Evolutionary conservation across 2,797 vertebrate genomes (phyloP), one percentile per base, ranked within the genome.

Genomic region (Mus caroli): DNA sequence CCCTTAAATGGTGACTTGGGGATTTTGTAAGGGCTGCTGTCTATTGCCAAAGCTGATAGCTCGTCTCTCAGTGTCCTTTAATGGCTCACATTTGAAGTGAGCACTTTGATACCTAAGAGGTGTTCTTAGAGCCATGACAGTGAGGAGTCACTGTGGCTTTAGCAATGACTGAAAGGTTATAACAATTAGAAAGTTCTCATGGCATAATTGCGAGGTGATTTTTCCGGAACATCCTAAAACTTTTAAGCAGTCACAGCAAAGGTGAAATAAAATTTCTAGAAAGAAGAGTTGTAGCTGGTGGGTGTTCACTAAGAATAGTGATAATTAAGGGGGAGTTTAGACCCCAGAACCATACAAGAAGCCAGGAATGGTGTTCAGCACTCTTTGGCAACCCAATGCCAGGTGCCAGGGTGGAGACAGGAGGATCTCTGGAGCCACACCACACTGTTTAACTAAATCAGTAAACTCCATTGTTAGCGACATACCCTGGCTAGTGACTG

Each of bases 101-200:
- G 58, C 84, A 43, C 11, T 95, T 94, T 94, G 69, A 85, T 64
- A 91, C 43, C 94, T 94, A 79, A 84, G 87, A 64, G 13, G 87
- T 64, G 8, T 34, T 95, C 40, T 77, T 64, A 15, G 77, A 96
- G 78, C 31, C 91, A 64, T 54, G 58, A 43, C 37, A 73, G 50
- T 43, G 2, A 78, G 88, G 87, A 93, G 46, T 95, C 73, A 67
- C 24, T 31, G n/a, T 80, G 87, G 60, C 82, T 95, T 95, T 67
- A 95, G 89, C 73, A 69, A 60, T 88, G 67, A 95, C 56, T 86
- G 83, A 96, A 97, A 97, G 94, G 91, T 96, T 97, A 97, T 90
- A 90, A 96, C 94, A 95, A 97, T 97, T 96, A 97, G 91, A 95
- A 97, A 93, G 60, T 92, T 71, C 87, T 95, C 73, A 37, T 73